A percentile compares a stretch with the other conserved stretches of the same genome.
These are phyloP conservation scores for Calosoma granatense DNA, from an alignment of 1,140 invertebrate genomes.

Conservation along the genomic window DNA sequence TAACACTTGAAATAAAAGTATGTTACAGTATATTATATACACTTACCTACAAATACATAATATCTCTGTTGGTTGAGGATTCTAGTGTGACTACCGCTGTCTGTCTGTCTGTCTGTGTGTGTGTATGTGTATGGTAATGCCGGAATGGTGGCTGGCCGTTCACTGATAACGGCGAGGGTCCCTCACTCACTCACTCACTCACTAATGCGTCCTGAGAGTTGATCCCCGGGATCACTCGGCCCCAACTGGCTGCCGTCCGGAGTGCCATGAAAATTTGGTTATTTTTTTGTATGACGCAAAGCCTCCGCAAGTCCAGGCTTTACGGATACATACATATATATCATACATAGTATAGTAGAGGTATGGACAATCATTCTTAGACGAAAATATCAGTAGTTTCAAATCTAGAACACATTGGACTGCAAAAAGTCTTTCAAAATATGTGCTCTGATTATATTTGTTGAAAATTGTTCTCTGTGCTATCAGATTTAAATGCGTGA, in stretches of 20 bases:
- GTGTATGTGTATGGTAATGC: slow-evolving; percentile 13
- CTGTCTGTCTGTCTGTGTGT: not conserved
- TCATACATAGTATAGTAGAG: no score
- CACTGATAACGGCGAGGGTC: slow-evolving; percentile 34
- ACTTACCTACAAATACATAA: not conserved
- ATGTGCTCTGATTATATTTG: no score
- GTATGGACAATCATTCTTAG: no score
- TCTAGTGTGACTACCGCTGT: not conserved
- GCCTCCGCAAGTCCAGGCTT: not conserved
- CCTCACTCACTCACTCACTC: slow-evolving; percentile 21
- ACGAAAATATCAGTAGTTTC: no score
- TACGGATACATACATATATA: slow-evolving; percentile 10
- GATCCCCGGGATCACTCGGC: not conserved
- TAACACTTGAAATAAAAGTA: not conserved
- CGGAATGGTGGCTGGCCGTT: slow-evolving; percentile 32
- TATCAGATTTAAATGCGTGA: no score
- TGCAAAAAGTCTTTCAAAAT: no score
- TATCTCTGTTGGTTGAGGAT: not conserved
- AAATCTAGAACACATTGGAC: no score
- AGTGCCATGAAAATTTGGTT: not conserved
- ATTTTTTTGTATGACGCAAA: slow-evolving; percentile 4
- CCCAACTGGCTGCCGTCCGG: not conserved
- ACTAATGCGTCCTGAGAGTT: slow-evolving; percentile 15
- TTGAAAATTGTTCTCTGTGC: no score
- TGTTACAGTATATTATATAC: not conserved